Conservation (phyloP, 1,140 invertebrate genomes). For the Amyelois transitella region DNA sequence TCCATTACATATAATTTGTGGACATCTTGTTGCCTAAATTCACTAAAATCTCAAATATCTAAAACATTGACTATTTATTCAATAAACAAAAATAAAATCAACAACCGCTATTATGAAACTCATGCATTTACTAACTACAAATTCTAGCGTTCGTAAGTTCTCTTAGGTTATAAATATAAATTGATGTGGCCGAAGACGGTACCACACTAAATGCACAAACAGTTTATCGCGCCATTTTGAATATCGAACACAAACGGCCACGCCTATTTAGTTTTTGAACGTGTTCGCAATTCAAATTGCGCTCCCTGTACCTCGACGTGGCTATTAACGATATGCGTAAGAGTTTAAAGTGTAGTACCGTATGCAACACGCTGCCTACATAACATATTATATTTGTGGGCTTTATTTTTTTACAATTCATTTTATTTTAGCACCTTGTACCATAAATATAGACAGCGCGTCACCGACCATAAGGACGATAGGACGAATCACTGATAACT, state of each 20-base stretch:
- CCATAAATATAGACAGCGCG: conserved; percentile 6
- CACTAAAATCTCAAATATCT: conserved; percentile 45
- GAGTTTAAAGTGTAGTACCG: conserved; percentile 11
- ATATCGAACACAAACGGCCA: not conserved
- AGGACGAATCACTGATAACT: conserved; percentile 43
- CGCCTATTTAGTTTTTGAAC: too few species aligned
- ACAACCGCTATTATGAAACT: conserved; percentile 32
- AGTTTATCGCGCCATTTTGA: not conserved
- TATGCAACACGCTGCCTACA: conserved; percentile 12
- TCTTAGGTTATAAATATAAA: conserved; percentile 7
- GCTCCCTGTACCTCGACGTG: too few species aligned
- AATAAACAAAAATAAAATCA: conserved; percentile 34
- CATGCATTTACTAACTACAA: conserved; percentile 44
- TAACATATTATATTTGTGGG: conserved; percentile 1
- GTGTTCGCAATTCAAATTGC: too few species aligned
- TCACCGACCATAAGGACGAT: not conserved
- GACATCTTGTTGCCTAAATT: conserved; percentile 21
- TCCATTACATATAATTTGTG: not conserved
- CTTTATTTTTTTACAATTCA: conserved; percentile 10
- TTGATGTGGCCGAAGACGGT: not conserved
- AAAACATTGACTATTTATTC: conserved; percentile 51
- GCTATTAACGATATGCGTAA: not conserved
- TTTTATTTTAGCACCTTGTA: conserved; percentile 23
- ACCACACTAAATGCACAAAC: not conserved
- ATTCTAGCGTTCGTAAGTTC: conserved; percentile 44